phyloP scores from a whole-genome alignment of 2,113 vertebrate genomes.

The Mungos mungo region DNA sequence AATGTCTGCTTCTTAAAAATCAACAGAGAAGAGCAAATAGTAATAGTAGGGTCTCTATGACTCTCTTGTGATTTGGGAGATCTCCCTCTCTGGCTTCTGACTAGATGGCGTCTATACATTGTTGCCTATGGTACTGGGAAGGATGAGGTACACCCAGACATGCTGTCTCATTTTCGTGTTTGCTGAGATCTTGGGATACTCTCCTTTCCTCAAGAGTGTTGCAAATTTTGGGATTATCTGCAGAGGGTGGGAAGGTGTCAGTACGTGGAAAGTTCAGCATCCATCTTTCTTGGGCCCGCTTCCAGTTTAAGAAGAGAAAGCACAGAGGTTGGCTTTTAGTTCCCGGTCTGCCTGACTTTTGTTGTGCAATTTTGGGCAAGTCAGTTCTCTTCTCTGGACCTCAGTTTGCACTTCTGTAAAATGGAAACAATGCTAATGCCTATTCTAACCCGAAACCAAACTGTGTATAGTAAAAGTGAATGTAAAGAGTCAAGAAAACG shows the following conservation, averaged over 20 bases:
- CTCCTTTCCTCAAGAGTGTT: constrained; percentile 57
- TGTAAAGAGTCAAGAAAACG: neutral
- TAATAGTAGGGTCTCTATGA: constrained; percentile 72
- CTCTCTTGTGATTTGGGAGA: constrained; percentile 74
- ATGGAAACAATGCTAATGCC: neutral
- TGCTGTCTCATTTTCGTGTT: constrained; percentile 65
- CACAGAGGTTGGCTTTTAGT: constrained; percentile 15
- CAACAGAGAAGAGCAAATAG: constrained; percentile 70
- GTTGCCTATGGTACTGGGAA: constrained; percentile 55
- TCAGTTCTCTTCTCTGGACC: constrained; percentile 26
- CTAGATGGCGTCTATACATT: constrained; percentile 40
- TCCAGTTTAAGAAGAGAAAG: constrained; percentile 42
- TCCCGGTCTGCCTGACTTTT: neutral
- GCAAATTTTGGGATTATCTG: constrained; percentile 54
- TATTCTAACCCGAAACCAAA: neutral
- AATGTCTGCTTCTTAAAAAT: constrained; percentile 74
- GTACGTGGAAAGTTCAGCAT: constrained; percentile 36
- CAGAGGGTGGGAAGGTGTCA: constrained; percentile 9
- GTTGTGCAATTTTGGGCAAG: constrained; percentile 46
- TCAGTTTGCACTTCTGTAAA: constrained; percentile 41
- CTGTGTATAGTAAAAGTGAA: constrained; percentile 15
- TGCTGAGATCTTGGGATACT: constrained; percentile 63
- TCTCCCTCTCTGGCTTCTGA: constrained; percentile 63
- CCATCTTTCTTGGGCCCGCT: neutral
- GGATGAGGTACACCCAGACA: constrained; percentile 51